A percentile compares a stretch with the other conserved stretches of the same genome.
Conservation (phyloP, 2,797 vertebrate species). For the Falco cherrug region DNA sequence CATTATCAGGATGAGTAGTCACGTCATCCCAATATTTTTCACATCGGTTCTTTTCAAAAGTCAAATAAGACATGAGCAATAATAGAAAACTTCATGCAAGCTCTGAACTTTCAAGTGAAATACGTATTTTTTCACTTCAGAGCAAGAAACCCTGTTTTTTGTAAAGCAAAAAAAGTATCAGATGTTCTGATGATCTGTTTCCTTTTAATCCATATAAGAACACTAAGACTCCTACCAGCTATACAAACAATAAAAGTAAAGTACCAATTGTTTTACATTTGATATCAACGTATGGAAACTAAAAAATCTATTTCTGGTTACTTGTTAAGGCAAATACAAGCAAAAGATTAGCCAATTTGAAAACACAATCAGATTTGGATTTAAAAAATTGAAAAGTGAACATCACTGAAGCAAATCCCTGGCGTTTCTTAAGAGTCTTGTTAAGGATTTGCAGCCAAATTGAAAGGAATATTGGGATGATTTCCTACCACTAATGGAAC, state of each 20-base stretch:
- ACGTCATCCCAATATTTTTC: slow-evolving; percentile 81
- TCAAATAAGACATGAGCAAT: slow-evolving; percentile 42
- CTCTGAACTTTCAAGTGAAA: neutral
- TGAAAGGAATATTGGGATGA: neutral
- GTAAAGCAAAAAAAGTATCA: neutral
- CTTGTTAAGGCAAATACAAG: neutral
- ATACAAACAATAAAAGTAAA: neutral
- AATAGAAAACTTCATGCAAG: neutral
- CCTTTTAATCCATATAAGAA: neutral
- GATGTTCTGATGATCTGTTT: neutral
- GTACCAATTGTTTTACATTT: slow-evolving; percentile 8
- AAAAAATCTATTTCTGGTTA: slow-evolving; percentile 2
- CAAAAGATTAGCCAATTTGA: neutral
- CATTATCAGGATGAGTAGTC: slow-evolving; percentile 85
- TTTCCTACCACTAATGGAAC: neutral
- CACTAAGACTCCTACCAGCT: neutral
- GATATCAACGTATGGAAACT: neutral
- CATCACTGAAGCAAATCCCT: neutral
- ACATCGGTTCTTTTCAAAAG: slow-evolving; percentile 73
- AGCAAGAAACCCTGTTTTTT: neutral
- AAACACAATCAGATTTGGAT: neutral
- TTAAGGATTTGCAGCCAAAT: neutral
- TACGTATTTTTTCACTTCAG: neutral
- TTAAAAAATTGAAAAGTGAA: neutral
- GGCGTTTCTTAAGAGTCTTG: neutral